phyloP scores from a whole-genome alignment of 2,113 vertebrate species.

The Catagonus wagneri region DNA sequence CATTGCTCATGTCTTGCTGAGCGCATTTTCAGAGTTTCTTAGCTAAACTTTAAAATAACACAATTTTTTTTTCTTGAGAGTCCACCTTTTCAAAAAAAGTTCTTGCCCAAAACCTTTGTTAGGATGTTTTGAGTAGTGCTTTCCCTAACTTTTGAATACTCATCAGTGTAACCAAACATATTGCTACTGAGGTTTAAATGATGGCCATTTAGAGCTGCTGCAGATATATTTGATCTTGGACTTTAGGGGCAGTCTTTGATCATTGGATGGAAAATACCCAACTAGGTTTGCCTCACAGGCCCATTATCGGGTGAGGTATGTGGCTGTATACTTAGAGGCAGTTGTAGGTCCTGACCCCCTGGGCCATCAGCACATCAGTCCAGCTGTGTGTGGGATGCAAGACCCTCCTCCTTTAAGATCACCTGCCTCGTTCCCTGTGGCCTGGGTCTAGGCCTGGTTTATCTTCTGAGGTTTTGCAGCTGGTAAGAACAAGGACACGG shows the following conservation, averaged over 20 bases:
- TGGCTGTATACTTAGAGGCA: background rate
- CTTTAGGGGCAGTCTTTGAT: background rate
- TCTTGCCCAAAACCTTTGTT: background rate
- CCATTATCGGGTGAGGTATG: conserved; percentile 4
- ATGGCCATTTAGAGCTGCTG: background rate
- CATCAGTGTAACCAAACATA: background rate
- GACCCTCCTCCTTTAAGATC: background rate
- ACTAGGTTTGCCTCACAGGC: background rate
- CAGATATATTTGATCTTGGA: background rate
- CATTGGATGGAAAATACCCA: conserved; percentile 25
- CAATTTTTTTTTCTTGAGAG: background rate
- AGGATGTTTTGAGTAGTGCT: background rate
- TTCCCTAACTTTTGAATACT: background rate
- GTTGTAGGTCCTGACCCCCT: conserved; percentile 9
- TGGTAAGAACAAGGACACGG: conserved; percentile 15
- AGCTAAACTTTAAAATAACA: background rate
- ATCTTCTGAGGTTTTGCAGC: background rate
- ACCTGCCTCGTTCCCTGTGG: background rate
- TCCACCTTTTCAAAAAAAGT: background rate
- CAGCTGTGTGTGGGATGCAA: background rate
- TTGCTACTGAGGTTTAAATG: accelerated
- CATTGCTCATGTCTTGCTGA: accelerated
- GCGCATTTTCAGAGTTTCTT: background rate
- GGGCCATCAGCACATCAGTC: background rate
- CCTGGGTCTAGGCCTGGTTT: background rate